Conservation (phyloP, 2,113 vertebrate genomes). For the Brevimyrus niger region DNA sequence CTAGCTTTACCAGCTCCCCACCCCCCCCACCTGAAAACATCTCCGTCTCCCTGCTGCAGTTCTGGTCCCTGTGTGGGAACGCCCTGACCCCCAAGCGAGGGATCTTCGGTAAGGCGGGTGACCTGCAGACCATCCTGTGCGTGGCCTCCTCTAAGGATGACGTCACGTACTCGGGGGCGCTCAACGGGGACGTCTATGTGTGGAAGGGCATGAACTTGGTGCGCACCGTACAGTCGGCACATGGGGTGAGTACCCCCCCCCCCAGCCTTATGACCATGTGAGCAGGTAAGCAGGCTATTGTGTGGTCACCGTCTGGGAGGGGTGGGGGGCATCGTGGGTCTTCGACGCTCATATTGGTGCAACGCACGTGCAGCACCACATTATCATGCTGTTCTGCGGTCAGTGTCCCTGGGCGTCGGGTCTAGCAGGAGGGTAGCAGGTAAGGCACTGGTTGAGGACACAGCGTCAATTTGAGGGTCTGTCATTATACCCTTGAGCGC, state of each 20-base stretch:
- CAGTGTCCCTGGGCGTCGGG: not conserved
- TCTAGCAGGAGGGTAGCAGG: not conserved
- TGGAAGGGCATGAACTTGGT: conserved; percentile 83
- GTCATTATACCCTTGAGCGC: not conserved
- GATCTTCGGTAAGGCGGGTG: conserved; percentile 90
- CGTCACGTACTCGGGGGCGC: conserved; percentile 86
- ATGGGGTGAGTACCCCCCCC: conserved; percentile 71
- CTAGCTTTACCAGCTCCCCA: not conserved
- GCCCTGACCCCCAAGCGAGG: conserved; percentile 88
- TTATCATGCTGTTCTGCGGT: not conserved
- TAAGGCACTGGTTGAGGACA: not conserved
- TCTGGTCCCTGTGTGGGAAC: conserved; percentile 92
- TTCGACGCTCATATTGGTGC: not conserved
- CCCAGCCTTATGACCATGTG: not conserved
- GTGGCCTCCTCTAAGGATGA: conserved; percentile 87
- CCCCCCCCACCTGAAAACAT: not conserved
- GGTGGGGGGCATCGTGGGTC: not conserved
- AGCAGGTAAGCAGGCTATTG: not conserved
- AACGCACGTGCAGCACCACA: not conserved
- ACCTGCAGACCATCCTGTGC: conserved; percentile 95
- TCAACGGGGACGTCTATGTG: conserved; percentile 93
- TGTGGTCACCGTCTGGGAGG: not conserved
- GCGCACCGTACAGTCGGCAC: conserved; percentile 85
- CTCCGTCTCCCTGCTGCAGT: conserved; percentile 55
- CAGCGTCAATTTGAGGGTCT: not conserved